Conservation (phyloP, 1,140 invertebrate genomes). For the Drosophila watanabei region DNA sequence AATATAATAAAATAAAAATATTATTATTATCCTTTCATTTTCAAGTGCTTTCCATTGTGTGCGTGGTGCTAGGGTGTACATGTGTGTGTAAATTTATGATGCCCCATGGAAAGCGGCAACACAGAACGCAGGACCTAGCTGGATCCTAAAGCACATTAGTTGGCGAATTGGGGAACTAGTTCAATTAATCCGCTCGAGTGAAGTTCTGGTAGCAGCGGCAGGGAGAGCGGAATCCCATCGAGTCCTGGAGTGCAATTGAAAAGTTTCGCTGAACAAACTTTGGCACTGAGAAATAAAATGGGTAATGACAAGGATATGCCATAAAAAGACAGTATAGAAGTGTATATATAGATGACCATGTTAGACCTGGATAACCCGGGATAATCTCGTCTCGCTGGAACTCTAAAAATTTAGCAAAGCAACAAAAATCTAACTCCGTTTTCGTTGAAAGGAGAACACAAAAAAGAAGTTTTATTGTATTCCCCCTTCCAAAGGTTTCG, state of each 20-base stretch:
- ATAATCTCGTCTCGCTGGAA: not conserved
- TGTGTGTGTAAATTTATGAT: conserved; percentile 37
- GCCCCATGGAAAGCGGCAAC: conserved; percentile 19
- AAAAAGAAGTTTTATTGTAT: not conserved
- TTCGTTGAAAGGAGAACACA: too few species aligned
- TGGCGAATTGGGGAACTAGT: conserved; percentile 56
- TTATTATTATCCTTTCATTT: conserved; percentile 70
- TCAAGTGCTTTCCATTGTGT: conserved; percentile 61
- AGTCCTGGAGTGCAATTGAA: conserved; percentile 38
- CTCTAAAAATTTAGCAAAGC: not conserved
- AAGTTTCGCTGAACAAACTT: conserved; percentile 26
- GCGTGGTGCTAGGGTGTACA: conserved; percentile 3
- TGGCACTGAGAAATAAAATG: conserved; percentile 4
- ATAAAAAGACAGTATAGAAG: too few species aligned
- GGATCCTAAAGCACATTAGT: conserved; percentile 40
- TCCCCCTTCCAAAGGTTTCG: too few species aligned
- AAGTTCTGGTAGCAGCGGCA: conserved; percentile 15
- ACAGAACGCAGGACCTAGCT: conserved; percentile 14
- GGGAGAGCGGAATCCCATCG: conserved; percentile 9
- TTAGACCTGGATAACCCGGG: not conserved
- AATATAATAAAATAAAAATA: conserved; percentile 58
- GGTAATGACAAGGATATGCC: not conserved
- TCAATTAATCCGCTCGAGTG: conserved; percentile 46
- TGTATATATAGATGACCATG: not conserved
- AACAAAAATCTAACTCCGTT: not conserved